phyloP scores from a whole-genome alignment of 2,888 invertebrate genomes.

The Pristionchus maxplancki region DNA sequence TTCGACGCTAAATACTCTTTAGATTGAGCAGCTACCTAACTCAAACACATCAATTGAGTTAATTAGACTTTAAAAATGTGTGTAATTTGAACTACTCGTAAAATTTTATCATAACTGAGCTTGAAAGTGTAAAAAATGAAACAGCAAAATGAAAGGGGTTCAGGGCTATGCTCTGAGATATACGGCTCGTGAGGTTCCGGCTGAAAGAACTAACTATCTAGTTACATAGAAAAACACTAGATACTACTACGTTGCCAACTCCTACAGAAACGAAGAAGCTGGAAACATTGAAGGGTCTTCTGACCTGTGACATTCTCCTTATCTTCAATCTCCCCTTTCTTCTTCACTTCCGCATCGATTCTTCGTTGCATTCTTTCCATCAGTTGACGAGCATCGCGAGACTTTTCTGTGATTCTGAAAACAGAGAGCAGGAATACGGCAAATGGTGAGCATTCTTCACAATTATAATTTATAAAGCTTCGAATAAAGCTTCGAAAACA shows the following conservation, averaged over 20 bases:
- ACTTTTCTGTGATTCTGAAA: background rate
- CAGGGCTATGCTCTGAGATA: background rate
- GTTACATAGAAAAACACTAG: too few relatives aligned
- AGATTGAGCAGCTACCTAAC: too few relatives aligned
- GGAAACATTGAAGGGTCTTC: background rate
- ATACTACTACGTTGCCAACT: too few relatives aligned
- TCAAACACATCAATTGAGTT: too few relatives aligned
- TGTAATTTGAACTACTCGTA: slow-evolving; percentile 3
- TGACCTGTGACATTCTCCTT: background rate
- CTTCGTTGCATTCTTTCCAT: slow-evolving; percentile 1
- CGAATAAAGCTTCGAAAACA: too few relatives aligned
- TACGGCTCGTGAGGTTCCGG: background rate
- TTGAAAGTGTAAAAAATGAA: background rate
- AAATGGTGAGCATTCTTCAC: too few relatives aligned
- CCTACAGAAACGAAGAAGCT: background rate
- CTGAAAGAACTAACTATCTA: background rate
- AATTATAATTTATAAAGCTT: too few relatives aligned
- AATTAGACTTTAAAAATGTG: too few relatives aligned
- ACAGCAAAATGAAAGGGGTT: too few relatives aligned
- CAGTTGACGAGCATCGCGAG: background rate
- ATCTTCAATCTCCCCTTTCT: background rate
- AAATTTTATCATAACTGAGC: background rate
- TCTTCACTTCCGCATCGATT: background rate
- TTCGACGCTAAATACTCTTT: too few relatives aligned
- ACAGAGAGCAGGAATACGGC: too few relatives aligned